Percentiles rank a stretch among this genome's conserved stretches.
phyloP scores from a whole-genome alignment of 2,888 invertebrate species.

The Andrena marginata region DNA sequence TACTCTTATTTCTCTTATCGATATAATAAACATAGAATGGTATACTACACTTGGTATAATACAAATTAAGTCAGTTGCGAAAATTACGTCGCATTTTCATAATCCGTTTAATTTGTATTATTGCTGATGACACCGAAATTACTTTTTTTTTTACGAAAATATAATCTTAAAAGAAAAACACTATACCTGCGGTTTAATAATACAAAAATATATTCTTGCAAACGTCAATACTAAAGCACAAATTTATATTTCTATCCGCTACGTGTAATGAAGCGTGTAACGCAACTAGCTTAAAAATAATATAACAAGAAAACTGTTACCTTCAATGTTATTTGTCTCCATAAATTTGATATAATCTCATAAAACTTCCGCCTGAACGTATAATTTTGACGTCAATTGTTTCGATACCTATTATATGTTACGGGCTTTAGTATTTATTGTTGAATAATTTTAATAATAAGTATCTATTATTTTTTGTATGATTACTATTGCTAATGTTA shows the following conservation, averaged over 20 bases:
- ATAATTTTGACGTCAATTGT: neutral
- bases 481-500: neutral
- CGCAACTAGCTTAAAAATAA: slow-evolving; percentile 3
- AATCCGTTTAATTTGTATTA: slow-evolving; percentile 4
- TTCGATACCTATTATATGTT: too few species aligned
- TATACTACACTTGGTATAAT: neutral
- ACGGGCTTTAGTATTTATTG: too few species aligned
- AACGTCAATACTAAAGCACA: neutral
- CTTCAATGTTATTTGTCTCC: neutral
- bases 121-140: neutral
- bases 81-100: neutral
- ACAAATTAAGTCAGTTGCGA: neutral
- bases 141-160: neutral
- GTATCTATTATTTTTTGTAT: too few species aligned
- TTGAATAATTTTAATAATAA: too few species aligned
- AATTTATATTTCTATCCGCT: neutral
- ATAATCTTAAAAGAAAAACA: neutral
- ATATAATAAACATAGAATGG: neutral
- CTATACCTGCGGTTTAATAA: neutral
- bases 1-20: neutral
- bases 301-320: neutral
- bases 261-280: slow-evolving; percentile 4
- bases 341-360: slow-evolving; percentile 34
- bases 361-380: neutral
- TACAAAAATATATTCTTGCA: slow-evolving; percentile 6